A percentile compares a stretch with the other conserved stretches of the same genome.
Conservation (phyloP, 2,113 vertebrate species). For the Thunnus maccoyii region DNA sequence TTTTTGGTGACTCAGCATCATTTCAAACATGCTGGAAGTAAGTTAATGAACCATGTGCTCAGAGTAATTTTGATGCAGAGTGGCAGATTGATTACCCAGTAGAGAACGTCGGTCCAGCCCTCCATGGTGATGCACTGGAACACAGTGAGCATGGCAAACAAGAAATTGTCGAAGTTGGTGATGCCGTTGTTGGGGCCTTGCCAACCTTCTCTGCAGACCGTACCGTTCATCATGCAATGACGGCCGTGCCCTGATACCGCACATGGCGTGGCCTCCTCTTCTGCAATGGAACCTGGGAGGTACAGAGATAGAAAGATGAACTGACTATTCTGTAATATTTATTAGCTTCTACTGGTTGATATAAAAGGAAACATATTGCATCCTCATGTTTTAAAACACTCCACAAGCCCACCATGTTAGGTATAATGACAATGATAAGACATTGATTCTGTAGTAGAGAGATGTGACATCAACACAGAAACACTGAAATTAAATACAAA, state of each 20-base stretch:
- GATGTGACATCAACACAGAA: neutral
- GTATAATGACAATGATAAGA: neutral
- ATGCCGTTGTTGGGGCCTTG: conserved; percentile 98
- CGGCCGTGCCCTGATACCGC: conserved; percentile 95
- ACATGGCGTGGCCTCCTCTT: conserved; percentile 96
- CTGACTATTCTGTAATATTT: neutral
- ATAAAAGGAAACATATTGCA: neutral
- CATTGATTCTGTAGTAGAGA: neutral
- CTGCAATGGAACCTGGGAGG: conserved; percentile 89
- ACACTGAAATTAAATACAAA: neutral
- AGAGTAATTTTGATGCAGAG: neutral
- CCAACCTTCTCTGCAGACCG: conserved; percentile 94
- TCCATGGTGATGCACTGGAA: conserved; percentile 99
- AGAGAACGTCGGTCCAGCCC: conserved; percentile 98
- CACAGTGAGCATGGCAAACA: conserved; percentile 98
- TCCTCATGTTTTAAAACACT: neutral
- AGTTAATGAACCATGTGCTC: neutral
- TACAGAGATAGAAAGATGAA: conserved; percentile 6
- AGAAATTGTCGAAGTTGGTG: conserved; percentile 99
- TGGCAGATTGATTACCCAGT: conserved; percentile 90
- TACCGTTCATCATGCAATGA: conserved; percentile 91
- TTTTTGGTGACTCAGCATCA: no score
- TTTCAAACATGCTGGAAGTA: no score
- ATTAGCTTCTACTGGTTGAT: neutral
- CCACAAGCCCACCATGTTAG: neutral